Evolutionary conservation across 1,140 invertebrate species (phyloP).

Genomic region (Heliconius hewitsoni): DNA sequence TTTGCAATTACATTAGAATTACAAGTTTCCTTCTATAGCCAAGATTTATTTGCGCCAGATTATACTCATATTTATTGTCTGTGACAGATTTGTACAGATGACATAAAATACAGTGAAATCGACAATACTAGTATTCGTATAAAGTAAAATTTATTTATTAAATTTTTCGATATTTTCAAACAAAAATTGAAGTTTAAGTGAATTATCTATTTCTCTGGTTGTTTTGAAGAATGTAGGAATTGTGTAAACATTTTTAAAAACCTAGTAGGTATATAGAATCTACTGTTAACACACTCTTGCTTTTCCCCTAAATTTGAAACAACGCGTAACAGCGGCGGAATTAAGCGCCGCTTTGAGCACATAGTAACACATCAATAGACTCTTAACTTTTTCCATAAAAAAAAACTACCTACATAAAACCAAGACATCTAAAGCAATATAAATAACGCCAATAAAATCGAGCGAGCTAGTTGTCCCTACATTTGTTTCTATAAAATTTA

Average conservation of each 20-base stretch:
- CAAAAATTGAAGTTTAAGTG: too few species aligned
- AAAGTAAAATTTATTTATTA: background rate
- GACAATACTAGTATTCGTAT: background rate
- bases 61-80: slow-evolving; percentile 22
- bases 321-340: background rate
- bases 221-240: too few species aligned
- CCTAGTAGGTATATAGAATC: too few species aligned
- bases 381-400: background rate
- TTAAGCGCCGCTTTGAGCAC: too few species aligned
- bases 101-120: background rate
- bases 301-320: too few species aligned
- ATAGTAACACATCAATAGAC: too few species aligned
- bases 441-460: background rate
- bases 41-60: slow-evolving; percentile 14
- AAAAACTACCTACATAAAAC: background rate
- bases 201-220: too few species aligned
- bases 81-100: slow-evolving; percentile 24
- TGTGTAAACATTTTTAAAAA: too few species aligned
- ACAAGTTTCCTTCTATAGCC: slow-evolving; percentile 6
- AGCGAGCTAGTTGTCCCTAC: background rate
- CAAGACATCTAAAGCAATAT: background rate
- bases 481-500: slow-evolving; percentile 19
- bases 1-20: slow-evolving; percentile 9
- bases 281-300: too few species aligned
- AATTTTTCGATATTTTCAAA: too few species aligned